Percentiles rank a stretch among this genome's conserved stretches.
Evolutionary conservation across 2,113 vertebrate genomes (phyloP).

Genomic region (Smithornis capensis): DNA sequence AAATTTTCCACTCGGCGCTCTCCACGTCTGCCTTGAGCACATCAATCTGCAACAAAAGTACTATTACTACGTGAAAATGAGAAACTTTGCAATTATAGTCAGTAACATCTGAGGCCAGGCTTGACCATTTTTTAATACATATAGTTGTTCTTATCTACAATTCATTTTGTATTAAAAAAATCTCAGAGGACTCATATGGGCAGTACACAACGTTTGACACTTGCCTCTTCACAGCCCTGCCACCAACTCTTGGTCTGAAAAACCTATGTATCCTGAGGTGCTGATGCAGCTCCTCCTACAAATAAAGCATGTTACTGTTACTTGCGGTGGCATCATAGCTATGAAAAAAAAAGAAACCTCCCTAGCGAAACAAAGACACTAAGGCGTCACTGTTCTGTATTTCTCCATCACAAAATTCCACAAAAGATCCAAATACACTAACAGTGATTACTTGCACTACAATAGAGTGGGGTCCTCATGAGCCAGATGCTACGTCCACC

Average conservation of each 20-base stretch:
- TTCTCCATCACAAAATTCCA: neutral
- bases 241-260: neutral
- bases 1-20: slow-evolving; percentile 95
- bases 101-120: neutral
- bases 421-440: rapidly evolving
- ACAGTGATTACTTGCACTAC: neutral
- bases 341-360: neutral
- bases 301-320: neutral
- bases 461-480: rapidly evolving
- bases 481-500: neutral
- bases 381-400: neutral
- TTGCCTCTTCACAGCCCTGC: neutral
- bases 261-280: neutral
- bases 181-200: neutral
- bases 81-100: neutral
- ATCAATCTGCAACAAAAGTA: slow-evolving; percentile 81
- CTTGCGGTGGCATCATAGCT: neutral
- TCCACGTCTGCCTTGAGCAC: slow-evolving; percentile 93
- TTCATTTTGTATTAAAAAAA: neutral
- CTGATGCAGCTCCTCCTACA: neutral
- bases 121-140: neutral
- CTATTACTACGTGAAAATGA: neutral
- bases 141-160: neutral
- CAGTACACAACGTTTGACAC: rapidly evolving
- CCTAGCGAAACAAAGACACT: neutral